A percentile compares a stretch with the other conserved stretches of the same genome.
phyloP scores from a whole-genome alignment of 2,113 vertebrate species.

The Gadus chalcogrammus region DNA sequence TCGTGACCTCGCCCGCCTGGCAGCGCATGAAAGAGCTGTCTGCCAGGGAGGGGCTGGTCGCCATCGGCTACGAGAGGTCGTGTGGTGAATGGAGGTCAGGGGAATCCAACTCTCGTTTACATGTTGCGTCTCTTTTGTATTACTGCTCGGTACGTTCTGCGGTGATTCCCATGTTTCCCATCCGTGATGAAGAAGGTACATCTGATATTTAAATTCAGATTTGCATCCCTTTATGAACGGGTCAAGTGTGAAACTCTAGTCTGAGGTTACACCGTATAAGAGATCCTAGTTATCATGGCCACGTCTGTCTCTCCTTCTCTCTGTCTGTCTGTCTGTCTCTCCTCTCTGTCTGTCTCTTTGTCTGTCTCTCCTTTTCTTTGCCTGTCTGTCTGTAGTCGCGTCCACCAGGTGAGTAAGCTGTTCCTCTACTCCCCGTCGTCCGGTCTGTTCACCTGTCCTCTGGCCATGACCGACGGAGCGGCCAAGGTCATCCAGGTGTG shows the following conservation, averaged over 20 bases:
- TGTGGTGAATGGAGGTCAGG: conserved; percentile 75
- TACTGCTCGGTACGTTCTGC: neutral
- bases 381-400: conserved; percentile 67
- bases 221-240: no score
- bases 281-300: neutral
- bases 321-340: no score
- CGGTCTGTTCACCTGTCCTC: conserved; percentile 77
- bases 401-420: conserved; percentile 83
- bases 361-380: conserved; percentile 3
- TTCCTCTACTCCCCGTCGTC: conserved; percentile 77
- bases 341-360: conserved; percentile 19
- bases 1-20: conserved; percentile 76
- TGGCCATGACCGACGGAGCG: conserved; percentile 88
- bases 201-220: no score
- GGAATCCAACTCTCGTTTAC: no score
- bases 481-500: conserved; percentile 83
- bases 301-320: conserved; percentile 21
- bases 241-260: no score
- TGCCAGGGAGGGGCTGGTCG: conserved; percentile 71
- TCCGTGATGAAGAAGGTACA: no score
- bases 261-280: no score
- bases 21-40: conserved; percentile 76
- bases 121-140: neutral
- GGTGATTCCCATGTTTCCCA: neutral
- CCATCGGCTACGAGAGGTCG: conserved; percentile 76